Base-by-base conservation (phyloP, 2,888 invertebrate species). In the Caenorhabditis sulstoni region DNA sequence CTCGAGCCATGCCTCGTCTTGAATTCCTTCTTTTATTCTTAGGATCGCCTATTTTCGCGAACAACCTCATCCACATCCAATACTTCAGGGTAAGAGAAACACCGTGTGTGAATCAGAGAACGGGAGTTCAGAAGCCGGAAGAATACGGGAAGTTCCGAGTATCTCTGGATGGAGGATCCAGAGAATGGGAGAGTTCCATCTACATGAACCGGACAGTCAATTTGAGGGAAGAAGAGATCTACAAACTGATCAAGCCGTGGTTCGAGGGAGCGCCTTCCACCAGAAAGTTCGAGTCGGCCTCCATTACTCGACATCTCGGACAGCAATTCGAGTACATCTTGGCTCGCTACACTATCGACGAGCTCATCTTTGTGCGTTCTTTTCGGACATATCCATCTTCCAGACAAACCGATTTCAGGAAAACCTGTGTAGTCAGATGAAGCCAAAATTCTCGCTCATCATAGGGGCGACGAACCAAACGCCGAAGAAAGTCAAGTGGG, bases 401-500 rank as follows among this genome's bases (percentile, higher is more conserved):
- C n/a, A n/a, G n/a, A 1, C 1, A 35, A 20, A 20, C n/a, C n/a
- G n/a, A n/a, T 67, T 71, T 20, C 45, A 78, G 78, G 66, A 73
- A 22, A 79, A 79, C 14, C 64, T 73, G 8, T 79, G 79, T 45
- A 67, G 62, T 22, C 79, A 79, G 57, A 79, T 79, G 79, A 79
- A 79, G 20, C 79, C 73, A 1, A 79, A 79, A 23, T 79, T 79
- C 64, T 79, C 79, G 0, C 9, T 23, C 2, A 41, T 78, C n/a
- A 49, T 78, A 5, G 22, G 29, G 1, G 18, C 59, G 1, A 57
- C 79, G 0, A 52, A 49, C 41, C 73, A 73, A 23, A 52, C 37
- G 11, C 73, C 73, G 11, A 49, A 35, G 37, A 57, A 58, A n/a
- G 64, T 79, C 45, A 67, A 58, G 39, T 79, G 73, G 67, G 35